Base-by-base conservation (phyloP, 2,113 vertebrate genomes). In the Delphinus delphis region DNA sequence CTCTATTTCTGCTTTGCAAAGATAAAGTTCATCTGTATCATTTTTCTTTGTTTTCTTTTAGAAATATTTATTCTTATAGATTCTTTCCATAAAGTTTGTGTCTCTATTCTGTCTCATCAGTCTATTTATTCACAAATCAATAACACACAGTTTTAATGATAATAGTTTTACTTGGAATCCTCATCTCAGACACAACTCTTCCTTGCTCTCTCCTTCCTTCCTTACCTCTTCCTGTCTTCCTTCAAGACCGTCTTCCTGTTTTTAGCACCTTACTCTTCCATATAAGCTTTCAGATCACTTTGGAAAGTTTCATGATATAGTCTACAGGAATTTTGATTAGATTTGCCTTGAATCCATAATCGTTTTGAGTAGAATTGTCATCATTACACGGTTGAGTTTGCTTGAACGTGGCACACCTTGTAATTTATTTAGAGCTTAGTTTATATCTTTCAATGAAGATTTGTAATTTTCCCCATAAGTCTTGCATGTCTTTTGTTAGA, bases 121-220 rank as follows among this genome's bases (percentile, higher is more conserved):
- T 47, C 14, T 41, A 5, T 36, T 50, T 71, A 4, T 77, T 58
- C 44, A 4, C 26, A 28, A 8, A 31, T 17, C 60, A n/a, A 44
- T 1, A 1, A 0, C 47, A 88, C 7, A 11, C 5, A 13, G 2
- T 73, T n/a, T 70, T 62, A 9, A 60, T 60, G 1, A 26, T 0
- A 11, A 0, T 26, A 5, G 33, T 36, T 71, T 47, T 26, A 8
- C 23, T 20, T 23, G 14, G 41, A 73, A 36, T 71, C 7, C n/a
- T 65, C 28, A 36, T 58, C 47, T 73, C 1, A 14, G 26, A 28
- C 21, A 8, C 13, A 10, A 33, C 18, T 9, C 53, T 70, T 83
- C 31, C 12, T 2, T 6, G 10, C 41, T 26, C 31, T 33, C 18
- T 21, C 31, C 47, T 83, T 77, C 47, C 8, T 50, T n/a, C 55